phyloP scores from a whole-genome alignment of 2,113 vertebrate species.

The Tretioscincus oriximinensis region DNA sequence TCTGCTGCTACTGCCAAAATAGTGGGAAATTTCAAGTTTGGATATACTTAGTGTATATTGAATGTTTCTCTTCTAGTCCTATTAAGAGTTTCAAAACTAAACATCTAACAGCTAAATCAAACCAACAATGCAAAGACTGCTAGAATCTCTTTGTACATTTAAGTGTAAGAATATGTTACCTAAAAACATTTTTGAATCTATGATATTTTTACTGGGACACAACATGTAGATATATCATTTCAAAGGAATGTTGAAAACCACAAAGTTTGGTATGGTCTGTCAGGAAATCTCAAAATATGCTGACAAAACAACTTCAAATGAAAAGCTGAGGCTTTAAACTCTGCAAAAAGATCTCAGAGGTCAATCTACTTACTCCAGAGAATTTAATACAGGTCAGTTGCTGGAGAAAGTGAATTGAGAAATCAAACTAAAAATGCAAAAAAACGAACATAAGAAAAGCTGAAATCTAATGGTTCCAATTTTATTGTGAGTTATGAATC shows the following conservation, averaged over 20 bases:
- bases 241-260: not conserved
- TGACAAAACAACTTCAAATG: constrained; percentile 4
- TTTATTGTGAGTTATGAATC: not conserved
- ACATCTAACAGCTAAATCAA: not conserved
- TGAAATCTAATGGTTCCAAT: not conserved
- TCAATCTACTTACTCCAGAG: constrained; percentile 20
- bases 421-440: constrained; percentile 21
- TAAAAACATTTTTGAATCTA: not conserved
- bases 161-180: not conserved
- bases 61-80: too few relatives aligned
- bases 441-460: not conserved
- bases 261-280: not conserved
- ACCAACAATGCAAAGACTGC: not conserved
- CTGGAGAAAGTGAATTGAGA: constrained; percentile 20
- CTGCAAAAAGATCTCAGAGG: constrained; percentile 1
- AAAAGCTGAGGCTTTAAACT: constrained; percentile 2
- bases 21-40: too few relatives aligned
- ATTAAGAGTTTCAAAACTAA: not conserved
- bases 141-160: not conserved
- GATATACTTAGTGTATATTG: too few relatives aligned
- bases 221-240: not conserved
- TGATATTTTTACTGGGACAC: not conserved
- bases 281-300: constrained; percentile 6
- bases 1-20: too few relatives aligned
- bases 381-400: constrained; percentile 21